Base-by-base conservation (phyloP, 2,113 vertebrate genomes). In the Elephantulus edwardii region DNA sequence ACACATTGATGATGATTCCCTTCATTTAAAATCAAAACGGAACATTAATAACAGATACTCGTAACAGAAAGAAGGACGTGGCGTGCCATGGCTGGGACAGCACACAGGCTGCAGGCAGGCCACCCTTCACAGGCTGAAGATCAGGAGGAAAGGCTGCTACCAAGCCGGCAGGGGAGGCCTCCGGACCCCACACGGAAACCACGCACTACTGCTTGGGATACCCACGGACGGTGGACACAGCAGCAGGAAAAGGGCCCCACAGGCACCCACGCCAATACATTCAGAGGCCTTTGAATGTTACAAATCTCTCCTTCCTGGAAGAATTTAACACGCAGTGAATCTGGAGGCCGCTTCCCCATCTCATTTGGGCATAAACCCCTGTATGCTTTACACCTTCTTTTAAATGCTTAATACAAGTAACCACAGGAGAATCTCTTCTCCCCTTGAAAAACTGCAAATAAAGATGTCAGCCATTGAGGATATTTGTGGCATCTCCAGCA, bases 381-480 rank as follows among this genome's bases (percentile, higher is more conserved):
- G 48, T 24, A 94, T 97, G 95, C 90, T 90, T 95, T 93, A 96
- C 81, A 95, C 93, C 90, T 95, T 92, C 79, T 96, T 95, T 94
- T 96, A 96, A 91, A 83, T 93, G 96, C 97, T 97, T 97, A 98
- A 97, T 97, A 97, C 97, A 97, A 98, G 97, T 97, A 98, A 98
- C 97, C 97, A 97, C 97, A 98, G 97, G 98, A 98, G 97, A 97
- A 98, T 98, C 98, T 97, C 97, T 96, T 97, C 97, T 97, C 97
- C 97, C 98, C 97, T 98, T 98, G 98, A 98, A 98, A 98, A 98
- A 98, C 97, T 98, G 98, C 98, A 98, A 98, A 98, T 98, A 98
- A 98, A 98, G 98, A 98, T 98, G 98, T 98, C 98, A 98, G 97
- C 98, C 97, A 98, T 97, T 98, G 98, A 98, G 97, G 98, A 98